A percentile compares a stretch with the other conserved stretches of the same genome.
Evolutionary conservation across 2,888 invertebrate genomes (phyloP).

Genomic region (Patella depressa): DNA sequence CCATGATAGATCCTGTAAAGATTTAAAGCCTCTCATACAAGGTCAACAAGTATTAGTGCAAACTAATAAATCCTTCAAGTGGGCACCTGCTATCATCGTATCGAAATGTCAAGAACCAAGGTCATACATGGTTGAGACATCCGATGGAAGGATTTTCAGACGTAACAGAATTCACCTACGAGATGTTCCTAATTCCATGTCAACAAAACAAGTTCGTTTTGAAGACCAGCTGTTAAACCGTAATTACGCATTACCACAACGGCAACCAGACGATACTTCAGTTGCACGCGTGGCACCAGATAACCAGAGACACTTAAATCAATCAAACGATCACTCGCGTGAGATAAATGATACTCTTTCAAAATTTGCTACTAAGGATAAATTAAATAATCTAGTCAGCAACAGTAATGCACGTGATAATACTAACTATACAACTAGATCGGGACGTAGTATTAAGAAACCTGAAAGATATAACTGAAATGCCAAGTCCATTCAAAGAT

Average conservation of each 20-base stretch:
- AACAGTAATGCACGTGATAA: too few relatives aligned
- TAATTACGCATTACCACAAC: not conserved
- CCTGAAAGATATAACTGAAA: too few relatives aligned
- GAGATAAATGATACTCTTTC: too few relatives aligned
- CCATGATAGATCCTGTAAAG: not conserved
- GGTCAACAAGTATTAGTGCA: not conserved
- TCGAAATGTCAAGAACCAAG: constrained; percentile 8
- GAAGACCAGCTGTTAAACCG: not conserved
- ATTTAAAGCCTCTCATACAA: not conserved
- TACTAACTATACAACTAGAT: not conserved
- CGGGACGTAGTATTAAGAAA: not conserved
- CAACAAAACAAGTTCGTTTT: not conserved
- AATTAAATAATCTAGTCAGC: too few relatives aligned
- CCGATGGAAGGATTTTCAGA: not conserved
- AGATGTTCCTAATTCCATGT: not conserved
- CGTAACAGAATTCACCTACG: not conserved
- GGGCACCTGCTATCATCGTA: constrained; percentile 4
- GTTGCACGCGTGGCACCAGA: too few relatives aligned
- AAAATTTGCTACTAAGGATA: too few relatives aligned
- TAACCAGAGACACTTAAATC: too few relatives aligned
- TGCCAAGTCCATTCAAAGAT: too few relatives aligned
- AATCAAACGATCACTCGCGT: too few relatives aligned
- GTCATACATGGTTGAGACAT: constrained; percentile 3
- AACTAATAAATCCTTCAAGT: not conserved
- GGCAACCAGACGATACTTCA: not conserved